A percentile compares a stretch with the other conserved stretches of the same genome.
These are phyloP conservation scores for Meghimatium bilineatum DNA, from an alignment of 2,888 invertebrate species.

Conservation along the genomic window DNA sequence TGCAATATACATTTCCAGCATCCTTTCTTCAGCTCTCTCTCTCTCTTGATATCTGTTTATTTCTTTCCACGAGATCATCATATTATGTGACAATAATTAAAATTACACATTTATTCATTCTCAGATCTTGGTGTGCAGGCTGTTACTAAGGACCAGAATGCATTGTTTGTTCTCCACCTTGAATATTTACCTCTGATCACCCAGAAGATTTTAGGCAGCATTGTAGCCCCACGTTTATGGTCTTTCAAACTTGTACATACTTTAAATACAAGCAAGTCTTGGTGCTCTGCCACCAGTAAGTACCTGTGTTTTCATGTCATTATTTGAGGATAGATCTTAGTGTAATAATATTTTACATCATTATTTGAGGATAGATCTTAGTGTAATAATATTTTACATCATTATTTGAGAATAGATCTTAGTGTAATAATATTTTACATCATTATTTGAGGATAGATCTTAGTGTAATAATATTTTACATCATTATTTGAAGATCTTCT, in stretches of 20 bases:
- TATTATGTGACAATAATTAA: not conserved
- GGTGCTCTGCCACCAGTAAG: constrained; percentile 37
- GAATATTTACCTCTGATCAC: constrained; percentile 59
- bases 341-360: not conserved
- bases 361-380: not conserved
- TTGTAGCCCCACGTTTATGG: constrained; percentile 58
- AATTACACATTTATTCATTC: constrained; percentile 7
- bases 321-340: not conserved
- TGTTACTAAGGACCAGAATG: constrained; percentile 62
- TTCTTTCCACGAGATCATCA: no score
- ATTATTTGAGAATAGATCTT: no score
- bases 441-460: no score
- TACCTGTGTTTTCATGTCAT: not conserved
- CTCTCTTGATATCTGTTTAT: no score
- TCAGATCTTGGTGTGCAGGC: constrained; percentile 65
- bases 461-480: no score
- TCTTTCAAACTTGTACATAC: constrained; percentile 40
- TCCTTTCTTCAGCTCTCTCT: no score
- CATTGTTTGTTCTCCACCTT: constrained; percentile 59
- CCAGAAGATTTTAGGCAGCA: constrained; percentile 55
- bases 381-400: no score
- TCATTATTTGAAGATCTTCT: no score
- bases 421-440: no score
- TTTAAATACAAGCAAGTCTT: constrained; percentile 22
- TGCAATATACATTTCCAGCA: no score